Conservation (phyloP, 2,888 invertebrate genomes). For the Ormia ochracea region DNA sequence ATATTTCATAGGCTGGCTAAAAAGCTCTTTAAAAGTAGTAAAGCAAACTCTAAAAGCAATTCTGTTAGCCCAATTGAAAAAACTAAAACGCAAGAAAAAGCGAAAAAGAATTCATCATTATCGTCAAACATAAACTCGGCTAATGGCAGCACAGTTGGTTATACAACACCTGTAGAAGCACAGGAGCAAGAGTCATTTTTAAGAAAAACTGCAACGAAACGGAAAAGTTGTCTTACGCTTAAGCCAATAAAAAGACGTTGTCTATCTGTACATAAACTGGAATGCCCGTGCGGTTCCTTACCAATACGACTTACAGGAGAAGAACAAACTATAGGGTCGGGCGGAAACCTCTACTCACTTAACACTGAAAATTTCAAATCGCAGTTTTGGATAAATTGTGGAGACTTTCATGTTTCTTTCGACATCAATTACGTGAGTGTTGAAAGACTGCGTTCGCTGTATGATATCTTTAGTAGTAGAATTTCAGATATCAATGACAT, state of each 20-base stretch:
- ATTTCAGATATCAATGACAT: slow-evolving; percentile 68
- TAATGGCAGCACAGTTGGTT: neutral
- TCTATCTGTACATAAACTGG: slow-evolving; percentile 57
- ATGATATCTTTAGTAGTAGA: slow-evolving; percentile 73
- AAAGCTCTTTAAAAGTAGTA: no score
- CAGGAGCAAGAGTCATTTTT: slow-evolving; percentile 14
- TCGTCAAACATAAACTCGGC: neutral
- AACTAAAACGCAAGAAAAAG: neutral
- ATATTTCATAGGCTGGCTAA: no score
- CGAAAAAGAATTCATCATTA: neutral
- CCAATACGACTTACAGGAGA: slow-evolving; percentile 73
- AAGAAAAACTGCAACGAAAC: slow-evolving; percentile 1
- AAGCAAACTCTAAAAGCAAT: neutral
- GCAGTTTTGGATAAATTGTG: slow-evolving; percentile 70
- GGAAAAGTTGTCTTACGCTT: slow-evolving; percentile 67
- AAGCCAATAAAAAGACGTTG: slow-evolving; percentile 55
- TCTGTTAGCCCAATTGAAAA: neutral
- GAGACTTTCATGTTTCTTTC: slow-evolving; percentile 69
- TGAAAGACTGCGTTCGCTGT: slow-evolving; percentile 68
- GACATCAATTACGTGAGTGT: slow-evolving; percentile 66
- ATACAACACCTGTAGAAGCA: neutral
- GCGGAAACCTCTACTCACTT: slow-evolving; percentile 63
- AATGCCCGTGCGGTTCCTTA: slow-evolving; percentile 70
- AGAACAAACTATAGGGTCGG: slow-evolving; percentile 68
- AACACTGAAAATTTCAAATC: slow-evolving; percentile 59